Base-by-base conservation (phyloP, 2,113 vertebrate species). In the Plecotus auritus region DNA sequence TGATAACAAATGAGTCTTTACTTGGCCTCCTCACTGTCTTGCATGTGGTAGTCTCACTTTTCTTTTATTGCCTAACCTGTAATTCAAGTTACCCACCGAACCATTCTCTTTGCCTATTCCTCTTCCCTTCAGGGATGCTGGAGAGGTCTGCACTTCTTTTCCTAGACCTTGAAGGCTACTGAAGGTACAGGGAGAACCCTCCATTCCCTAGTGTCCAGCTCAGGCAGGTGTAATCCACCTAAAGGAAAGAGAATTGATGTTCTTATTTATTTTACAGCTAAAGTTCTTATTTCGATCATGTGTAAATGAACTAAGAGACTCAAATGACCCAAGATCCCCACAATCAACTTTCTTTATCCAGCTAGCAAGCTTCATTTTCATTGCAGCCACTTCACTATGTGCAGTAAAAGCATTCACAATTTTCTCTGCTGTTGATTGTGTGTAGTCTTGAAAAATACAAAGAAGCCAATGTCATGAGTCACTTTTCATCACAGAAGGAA, bases 221-320 rank as follows among this genome's bases (percentile, higher is more conserved):
- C 54, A 93, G 32, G 32, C 45, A 90, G 30, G 81, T 85, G 22
- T 23, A 90, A 78, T 54, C 32, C 49, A 86, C 64, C 83, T 77
- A 74, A 94, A 88, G 64, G 76, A 64, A 83, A 78, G 78, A 91
- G 10, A 64, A 78, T 1, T 3, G 4, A 51, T 59, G 69, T 12
- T 85, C 32, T 73, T 82, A 47, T 28, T 80, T 66, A 90, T 88
- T 92, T 94, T 84, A 76, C 51, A 94, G 61, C 13, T 76, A 54
- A 91, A 95, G 28, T 37, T 78, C 7, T 93, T 86, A 64, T 86
- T 93, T 92, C 86, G 32, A 69, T 22, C 42, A 80, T 51, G 89
- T 45, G 6, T 51, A 84, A 94, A 93, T 49, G 35, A 91, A 93
- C 37, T 70, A 66, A 73, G 47, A 96, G 84, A 22, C 23, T 64